phyloP scores from a whole-genome alignment of 1,140 invertebrate species.

The Cotesia chilonis region DNA sequence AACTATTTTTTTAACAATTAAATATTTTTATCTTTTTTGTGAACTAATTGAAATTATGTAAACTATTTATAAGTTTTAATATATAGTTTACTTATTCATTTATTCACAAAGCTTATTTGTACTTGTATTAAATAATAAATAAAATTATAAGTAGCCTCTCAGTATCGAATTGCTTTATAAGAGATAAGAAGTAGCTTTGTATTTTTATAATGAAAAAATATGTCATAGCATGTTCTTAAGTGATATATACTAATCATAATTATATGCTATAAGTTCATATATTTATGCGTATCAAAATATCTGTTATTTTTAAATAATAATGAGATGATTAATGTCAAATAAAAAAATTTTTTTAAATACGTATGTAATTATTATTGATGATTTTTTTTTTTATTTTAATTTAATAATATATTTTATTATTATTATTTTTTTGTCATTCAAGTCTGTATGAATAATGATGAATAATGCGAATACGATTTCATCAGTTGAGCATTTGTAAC shows the following conservation, averaged over 20 bases:
- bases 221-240: not conserved
- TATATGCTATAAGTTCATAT: not conserved
- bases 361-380: too few relatives aligned
- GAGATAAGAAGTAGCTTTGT: not conserved
- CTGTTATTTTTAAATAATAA: not conserved
- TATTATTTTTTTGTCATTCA: not conserved
- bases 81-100: not conserved
- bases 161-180: conserved; percentile 31
- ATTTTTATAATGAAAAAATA: not conserved
- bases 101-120: conserved; percentile 1
- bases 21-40: too few relatives aligned
- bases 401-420: too few relatives aligned
- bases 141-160: conserved; percentile 20
- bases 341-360: not conserved
- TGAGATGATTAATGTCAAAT: not conserved
- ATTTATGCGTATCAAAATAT: not conserved
- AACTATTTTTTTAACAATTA: not conserved
- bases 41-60: too few relatives aligned
- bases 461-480: too few relatives aligned
- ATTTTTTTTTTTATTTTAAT: not conserved
- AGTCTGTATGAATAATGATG: not conserved
- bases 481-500: too few relatives aligned
- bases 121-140: not conserved
- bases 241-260: conserved; percentile 2
- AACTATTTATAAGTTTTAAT: not conserved